phyloP scores from a whole-genome alignment of 2,797 vertebrate species.

The Cynopterus sphinx region DNA sequence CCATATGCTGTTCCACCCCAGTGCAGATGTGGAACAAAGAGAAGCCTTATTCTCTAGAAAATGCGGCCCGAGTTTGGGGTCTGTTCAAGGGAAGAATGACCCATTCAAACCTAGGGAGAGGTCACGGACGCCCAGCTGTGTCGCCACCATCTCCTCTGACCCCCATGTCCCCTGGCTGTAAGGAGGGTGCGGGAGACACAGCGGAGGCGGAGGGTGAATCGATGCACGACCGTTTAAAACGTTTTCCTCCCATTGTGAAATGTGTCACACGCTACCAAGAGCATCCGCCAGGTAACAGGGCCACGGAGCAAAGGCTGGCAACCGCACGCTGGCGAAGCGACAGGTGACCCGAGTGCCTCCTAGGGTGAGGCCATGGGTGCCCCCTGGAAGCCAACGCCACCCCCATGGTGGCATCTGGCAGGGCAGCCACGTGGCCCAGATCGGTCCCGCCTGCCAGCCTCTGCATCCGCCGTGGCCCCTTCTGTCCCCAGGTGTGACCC shows the following conservation, averaged over 20 bases:
- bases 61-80: not conserved
- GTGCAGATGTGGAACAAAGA: not conserved
- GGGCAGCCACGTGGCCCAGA: too few relatives aligned
- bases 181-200: fast-evolving
- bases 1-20: not conserved
- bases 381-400: too few relatives aligned
- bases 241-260: not conserved
- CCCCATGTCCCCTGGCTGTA: not conserved
- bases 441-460: too few relatives aligned
- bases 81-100: constrained; percentile 34
- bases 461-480: too few relatives aligned
- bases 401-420: too few relatives aligned
- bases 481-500: too few relatives aligned
- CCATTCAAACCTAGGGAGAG: constrained; percentile 8
- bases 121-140: not conserved
- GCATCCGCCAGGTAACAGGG: fast-evolving
- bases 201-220: not conserved
- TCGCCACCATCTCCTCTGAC: not conserved
- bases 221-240: fast-evolving
- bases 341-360: too few relatives aligned
- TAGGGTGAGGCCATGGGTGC: too few relatives aligned
- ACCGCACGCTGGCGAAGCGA: fast-evolving
- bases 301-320: fast-evolving
- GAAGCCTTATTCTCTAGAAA: constrained; percentile 25
- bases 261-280: not conserved